Conservation (phyloP, 1,140 invertebrate species). For the Ceratina australensis region DNA sequence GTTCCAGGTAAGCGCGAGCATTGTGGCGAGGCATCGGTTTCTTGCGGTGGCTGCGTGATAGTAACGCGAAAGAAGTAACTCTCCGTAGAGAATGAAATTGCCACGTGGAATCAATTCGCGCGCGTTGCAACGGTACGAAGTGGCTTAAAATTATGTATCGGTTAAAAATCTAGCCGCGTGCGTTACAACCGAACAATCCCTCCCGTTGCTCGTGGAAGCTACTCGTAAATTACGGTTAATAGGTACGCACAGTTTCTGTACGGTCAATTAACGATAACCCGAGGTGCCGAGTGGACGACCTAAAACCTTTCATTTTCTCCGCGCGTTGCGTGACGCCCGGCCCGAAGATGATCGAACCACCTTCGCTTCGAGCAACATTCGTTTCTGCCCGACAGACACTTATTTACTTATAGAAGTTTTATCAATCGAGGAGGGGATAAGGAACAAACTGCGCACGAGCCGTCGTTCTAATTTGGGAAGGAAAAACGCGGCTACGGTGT, state of each 20-base stretch:
- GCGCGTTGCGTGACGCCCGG: conserved; percentile 26
- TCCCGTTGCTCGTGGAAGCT: conserved; percentile 29
- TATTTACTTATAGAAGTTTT: no score
- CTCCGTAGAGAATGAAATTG: conserved; percentile 19
- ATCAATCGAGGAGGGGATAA: not conserved
- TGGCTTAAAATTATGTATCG: conserved; percentile 41
- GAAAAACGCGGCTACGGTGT: not conserved
- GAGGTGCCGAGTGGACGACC: not conserved
- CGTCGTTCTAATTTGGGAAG: conserved; percentile 34
- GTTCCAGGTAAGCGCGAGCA: no score
- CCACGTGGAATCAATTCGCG: conserved; percentile 39
- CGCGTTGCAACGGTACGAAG: not conserved
- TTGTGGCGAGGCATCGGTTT: not conserved
- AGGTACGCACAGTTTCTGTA: conserved; percentile 37
- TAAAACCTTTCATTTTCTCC: conserved; percentile 34
- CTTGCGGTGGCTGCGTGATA: not conserved
- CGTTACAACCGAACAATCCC: conserved; percentile 12
- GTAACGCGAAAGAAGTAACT: not conserved
- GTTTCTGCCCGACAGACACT: no score
- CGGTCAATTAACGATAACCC: conserved; percentile 39
- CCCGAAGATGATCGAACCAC: conserved; percentile 23
- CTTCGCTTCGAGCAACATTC: not conserved
- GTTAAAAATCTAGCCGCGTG: conserved; percentile 20
- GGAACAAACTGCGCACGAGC: conserved; percentile 27
- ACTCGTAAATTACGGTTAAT: conserved; percentile 46